Conservation (phyloP, 2,113 vertebrate species). For the Uropsilus gracilis region DNA sequence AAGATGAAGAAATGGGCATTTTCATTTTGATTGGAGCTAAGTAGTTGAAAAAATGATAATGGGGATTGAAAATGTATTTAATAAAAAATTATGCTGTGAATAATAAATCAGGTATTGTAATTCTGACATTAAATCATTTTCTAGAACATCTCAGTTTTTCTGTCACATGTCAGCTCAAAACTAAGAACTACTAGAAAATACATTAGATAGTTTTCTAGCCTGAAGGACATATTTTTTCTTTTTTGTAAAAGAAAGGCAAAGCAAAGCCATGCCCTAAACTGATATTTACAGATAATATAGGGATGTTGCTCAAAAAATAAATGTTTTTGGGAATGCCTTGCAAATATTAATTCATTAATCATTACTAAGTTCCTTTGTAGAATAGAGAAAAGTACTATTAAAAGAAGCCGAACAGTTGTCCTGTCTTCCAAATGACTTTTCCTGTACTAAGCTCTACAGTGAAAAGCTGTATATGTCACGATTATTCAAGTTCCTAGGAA, state of each 20-base stretch:
- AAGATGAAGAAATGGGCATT: slow-evolving; percentile 72
- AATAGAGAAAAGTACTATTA: slow-evolving; percentile 43
- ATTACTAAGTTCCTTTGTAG: slow-evolving; percentile 20
- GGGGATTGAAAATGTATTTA: slow-evolving; percentile 65
- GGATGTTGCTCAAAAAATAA: slow-evolving; percentile 7
- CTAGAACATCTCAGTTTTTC: slow-evolving; percentile 60
- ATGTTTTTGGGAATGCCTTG: slow-evolving; percentile 14
- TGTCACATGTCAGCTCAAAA: slow-evolving; percentile 51
- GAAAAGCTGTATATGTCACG: background rate
- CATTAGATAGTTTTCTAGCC: slow-evolving; percentile 3
- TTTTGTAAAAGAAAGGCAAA: slow-evolving; percentile 38
- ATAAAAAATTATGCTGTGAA: slow-evolving; percentile 78
- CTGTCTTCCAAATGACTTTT: slow-evolving; percentile 46
- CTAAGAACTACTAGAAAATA: slow-evolving; percentile 46
- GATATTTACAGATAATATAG: slow-evolving; percentile 24
- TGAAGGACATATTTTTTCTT: slow-evolving; percentile 22
- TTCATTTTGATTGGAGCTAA: slow-evolving; percentile 76
- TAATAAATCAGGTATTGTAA: slow-evolving; percentile 72
- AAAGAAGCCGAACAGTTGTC: background rate
- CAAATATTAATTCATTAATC: slow-evolving; percentile 42
- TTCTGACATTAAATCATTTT: slow-evolving; percentile 69
- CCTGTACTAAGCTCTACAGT: background rate
- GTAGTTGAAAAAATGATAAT: slow-evolving; percentile 75
- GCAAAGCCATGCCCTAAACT: background rate
- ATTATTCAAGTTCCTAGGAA: slow-evolving; percentile 32